These are phyloP conservation scores for Drosophila pallidifrons DNA, from an alignment of 1,140 invertebrate species.

Conservation along the genomic window DNA sequence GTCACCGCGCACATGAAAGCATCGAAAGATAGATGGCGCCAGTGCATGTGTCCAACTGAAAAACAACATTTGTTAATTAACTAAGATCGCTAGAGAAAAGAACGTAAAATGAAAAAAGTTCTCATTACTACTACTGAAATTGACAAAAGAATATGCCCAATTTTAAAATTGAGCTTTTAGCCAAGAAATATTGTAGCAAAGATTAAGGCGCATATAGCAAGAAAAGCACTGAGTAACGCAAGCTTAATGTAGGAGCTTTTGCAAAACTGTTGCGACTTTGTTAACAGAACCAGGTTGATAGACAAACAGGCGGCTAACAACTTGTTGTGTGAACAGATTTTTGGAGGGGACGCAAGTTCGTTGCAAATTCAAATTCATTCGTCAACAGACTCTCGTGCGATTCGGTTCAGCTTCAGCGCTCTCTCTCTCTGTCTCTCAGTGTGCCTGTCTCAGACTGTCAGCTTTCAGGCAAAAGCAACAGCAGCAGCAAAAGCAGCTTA, in stretches of 20 bases:
- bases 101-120: too few species aligned
- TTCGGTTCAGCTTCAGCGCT: constrained; percentile 61
- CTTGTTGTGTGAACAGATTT: constrained; percentile 63
- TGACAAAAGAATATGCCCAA: background rate
- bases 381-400: constrained; percentile 74
- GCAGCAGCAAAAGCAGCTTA: constrained; percentile 4
- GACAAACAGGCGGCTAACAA: constrained; percentile 29
- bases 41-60: too few species aligned
- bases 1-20: too few species aligned
- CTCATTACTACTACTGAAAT: too few species aligned
- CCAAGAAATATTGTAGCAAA: background rate
- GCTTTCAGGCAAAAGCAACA: constrained; percentile 7
- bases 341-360: constrained; percentile 23
- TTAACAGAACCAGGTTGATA: background rate
- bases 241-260: constrained; percentile 1
- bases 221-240: background rate
- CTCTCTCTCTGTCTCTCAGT: background rate
- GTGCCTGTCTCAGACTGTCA: background rate
- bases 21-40: too few species aligned
- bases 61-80: too few species aligned
- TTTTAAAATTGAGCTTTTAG: background rate
- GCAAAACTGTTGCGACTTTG: constrained; percentile 1
- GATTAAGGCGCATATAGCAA: background rate
- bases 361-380: constrained; percentile 62
- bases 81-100: too few species aligned